These are phyloP conservation scores for Drosophila elegans DNA, from an alignment of 1,140 invertebrate species.

Conservation along the genomic window DNA sequence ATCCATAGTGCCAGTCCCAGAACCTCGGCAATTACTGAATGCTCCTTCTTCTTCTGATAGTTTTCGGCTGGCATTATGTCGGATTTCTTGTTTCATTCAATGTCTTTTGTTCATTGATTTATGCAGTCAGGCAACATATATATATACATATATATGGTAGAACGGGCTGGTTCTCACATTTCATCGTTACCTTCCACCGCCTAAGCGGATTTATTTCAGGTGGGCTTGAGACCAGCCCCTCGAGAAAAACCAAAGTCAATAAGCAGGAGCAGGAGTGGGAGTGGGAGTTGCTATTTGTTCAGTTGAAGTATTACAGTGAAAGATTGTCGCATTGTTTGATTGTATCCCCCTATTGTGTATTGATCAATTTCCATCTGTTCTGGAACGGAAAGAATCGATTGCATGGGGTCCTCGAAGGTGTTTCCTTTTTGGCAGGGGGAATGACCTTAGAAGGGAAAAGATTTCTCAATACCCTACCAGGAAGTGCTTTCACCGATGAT, in stretches of 20 bases:
- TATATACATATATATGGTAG: too few relatives aligned
- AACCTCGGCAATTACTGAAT: conserved; percentile 54
- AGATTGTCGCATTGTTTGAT: conserved; percentile 72
- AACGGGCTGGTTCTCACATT: conserved; percentile 28
- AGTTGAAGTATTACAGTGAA: conserved; percentile 49
- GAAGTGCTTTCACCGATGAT: conserved; percentile 39
- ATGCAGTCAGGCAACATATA: conserved; percentile 53
- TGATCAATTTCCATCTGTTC: conserved; percentile 39
- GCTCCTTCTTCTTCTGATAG: conserved; percentile 27
- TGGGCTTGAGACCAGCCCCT: conserved; percentile 66
- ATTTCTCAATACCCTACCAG: conserved; percentile 34
- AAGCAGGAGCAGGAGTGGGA: conserved; percentile 12
- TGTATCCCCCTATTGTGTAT: conserved; percentile 31
- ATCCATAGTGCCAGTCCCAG: conserved; percentile 15
- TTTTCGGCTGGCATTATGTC: conserved; percentile 49
- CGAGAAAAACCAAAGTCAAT: conserved; percentile 45
- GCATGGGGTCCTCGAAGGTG: conserved; percentile 6
- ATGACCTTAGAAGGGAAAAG: conserved; percentile 24
- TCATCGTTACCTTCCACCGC: conserved; percentile 5
- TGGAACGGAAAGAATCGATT: conserved; percentile 46
- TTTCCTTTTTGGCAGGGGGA: conserved; percentile 13
- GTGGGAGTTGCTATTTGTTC: conserved; percentile 29
- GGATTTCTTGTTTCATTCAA: conserved; percentile 69
- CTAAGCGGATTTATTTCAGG: conserved; percentile 74
- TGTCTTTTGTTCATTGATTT: conserved; percentile 72